A percentile compares a stretch with the other conserved stretches of the same genome.
Evolutionary conservation across 2,888 invertebrate genomes (phyloP).

Genomic region (Megastigmus dorsalis): DNA sequence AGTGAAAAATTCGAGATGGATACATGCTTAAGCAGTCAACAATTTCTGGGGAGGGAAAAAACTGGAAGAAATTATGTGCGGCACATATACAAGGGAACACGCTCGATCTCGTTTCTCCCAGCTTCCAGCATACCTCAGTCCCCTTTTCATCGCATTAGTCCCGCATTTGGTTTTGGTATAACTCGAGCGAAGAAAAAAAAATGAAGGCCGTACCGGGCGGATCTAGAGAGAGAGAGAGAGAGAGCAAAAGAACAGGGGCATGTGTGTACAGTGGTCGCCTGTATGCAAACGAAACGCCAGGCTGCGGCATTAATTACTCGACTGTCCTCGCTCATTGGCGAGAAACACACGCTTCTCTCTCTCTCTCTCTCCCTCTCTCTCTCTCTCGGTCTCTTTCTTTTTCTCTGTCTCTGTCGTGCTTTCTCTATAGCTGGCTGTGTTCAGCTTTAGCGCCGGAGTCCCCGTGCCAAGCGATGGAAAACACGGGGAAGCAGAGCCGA

Average conservation of each 20-base stretch:
- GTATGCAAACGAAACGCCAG: background rate
- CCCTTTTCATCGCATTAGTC: conserved; percentile 46
- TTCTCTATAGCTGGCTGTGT: background rate
- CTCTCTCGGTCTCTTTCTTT: background rate
- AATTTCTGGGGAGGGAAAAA: conserved; percentile 3
- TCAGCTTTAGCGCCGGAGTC: background rate
- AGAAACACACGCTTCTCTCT: background rate
- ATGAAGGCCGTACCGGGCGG: background rate
- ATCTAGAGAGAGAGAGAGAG: background rate
- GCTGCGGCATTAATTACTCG: conserved; percentile 45
- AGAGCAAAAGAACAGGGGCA: background rate
- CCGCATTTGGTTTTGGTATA: conserved; percentile 25
- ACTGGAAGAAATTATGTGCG: background rate
- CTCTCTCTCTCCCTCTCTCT: background rate
- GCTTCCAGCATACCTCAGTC: background rate
- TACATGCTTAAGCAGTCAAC: too few relatives aligned
- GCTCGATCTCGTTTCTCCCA: background rate
- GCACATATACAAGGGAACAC: background rate
- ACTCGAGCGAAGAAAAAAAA: conserved; percentile 2
- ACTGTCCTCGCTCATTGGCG: conserved; percentile 31
- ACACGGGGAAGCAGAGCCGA: background rate
- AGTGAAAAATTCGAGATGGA: too few relatives aligned
- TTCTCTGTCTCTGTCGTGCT: background rate
- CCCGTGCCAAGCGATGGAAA: background rate
- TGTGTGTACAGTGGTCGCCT: background rate